Evolutionary conservation across 2,797 vertebrate genomes (phyloP), one percentile per base, ranked within the genome.

Genomic region (Choloepus didactylus): DNA sequence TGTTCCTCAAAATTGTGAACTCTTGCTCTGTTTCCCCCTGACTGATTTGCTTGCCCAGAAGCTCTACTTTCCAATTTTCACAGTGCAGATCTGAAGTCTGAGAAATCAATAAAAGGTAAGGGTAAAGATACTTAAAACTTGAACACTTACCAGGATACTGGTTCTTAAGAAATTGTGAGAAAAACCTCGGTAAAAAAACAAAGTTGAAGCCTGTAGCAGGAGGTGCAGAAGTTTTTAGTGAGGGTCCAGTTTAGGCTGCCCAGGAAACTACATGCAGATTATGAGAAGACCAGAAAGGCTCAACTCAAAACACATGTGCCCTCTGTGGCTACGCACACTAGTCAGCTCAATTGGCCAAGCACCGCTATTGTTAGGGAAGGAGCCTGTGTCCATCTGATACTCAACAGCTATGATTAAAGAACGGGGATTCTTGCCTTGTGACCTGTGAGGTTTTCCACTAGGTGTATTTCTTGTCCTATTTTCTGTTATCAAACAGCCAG

Each of bases 401-500:
- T 46, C 46, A 12, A 64, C 27, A 88, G 62, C 38, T 95, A 23
- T 38, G 80, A 35, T 12, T 72, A 60, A 54, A 87, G 11, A 94
- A 89, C 62, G n/a, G 25, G 4, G 12, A 60, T 60, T 94, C 25
- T 85, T 95, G n/a, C 67, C 29, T 41, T 77, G 12, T 75, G 81
- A 79, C 25, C 29, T 69, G 49, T 87, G 54, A 94, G 27, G 73
- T 91, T 93, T 87, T 82, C 82, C 44, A 82, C 9, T 69, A 27
- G 7, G 9, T 77, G 3, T 60, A 54, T 75, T 94, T 64, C 46
- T 72, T 91, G 12, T 69, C 44, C 19, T 84, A 66, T 89, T 79
- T 92, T 92, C 87, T 87, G 46, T 96, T 93, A 79, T 64, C 60
- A 85, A 93, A 91, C 9, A 94, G 79, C 15, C 60, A 46, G 46